These are phyloP conservation scores for Gavia stellata DNA, from an alignment of 2,113 vertebrate genomes.

Conservation along the genomic window DNA sequence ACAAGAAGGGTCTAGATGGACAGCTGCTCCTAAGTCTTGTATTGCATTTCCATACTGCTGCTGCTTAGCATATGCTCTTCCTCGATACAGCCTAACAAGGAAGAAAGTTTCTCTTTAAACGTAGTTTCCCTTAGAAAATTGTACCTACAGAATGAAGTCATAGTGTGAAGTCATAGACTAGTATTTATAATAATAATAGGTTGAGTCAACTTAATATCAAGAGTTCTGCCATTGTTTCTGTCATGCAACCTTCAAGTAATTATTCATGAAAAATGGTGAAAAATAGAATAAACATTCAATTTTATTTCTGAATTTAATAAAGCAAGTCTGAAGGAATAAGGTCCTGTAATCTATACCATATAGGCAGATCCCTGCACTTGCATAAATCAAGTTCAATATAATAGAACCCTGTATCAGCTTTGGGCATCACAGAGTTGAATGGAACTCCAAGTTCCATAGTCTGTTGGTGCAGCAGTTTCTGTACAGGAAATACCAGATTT, in stretches of 20 bases:
- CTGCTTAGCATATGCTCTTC: constrained; percentile 69
- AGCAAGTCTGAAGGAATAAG: not conserved
- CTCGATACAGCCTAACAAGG: constrained; percentile 68
- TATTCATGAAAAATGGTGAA: not conserved
- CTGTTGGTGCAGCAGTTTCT: not conserved
- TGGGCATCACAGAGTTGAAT: not conserved
- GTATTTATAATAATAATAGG: not conserved
- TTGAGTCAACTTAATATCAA: not conserved
- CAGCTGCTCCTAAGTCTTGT: constrained; percentile 68
- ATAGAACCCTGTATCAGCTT: not conserved
- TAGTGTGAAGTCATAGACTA: not conserved
- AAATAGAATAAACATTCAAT: not conserved
- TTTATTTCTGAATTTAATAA: not conserved
- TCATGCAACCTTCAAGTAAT: not conserved
- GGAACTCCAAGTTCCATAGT: not conserved
- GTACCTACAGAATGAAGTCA: not conserved
- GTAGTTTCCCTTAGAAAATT: not conserved
- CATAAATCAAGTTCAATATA: not conserved
- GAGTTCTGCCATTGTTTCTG: not conserved
- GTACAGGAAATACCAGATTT: not conserved
- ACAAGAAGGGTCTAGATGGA: constrained; percentile 73
- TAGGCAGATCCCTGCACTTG: not conserved
- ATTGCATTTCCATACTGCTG: constrained; percentile 55
- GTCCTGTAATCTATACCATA: not conserved
- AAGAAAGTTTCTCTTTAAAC: not conserved